These are phyloP conservation scores for honey bee (Apis mellifera) DNA, from an alignment of 1,140 invertebrate genomes.

Conservation along the genomic window DNA sequence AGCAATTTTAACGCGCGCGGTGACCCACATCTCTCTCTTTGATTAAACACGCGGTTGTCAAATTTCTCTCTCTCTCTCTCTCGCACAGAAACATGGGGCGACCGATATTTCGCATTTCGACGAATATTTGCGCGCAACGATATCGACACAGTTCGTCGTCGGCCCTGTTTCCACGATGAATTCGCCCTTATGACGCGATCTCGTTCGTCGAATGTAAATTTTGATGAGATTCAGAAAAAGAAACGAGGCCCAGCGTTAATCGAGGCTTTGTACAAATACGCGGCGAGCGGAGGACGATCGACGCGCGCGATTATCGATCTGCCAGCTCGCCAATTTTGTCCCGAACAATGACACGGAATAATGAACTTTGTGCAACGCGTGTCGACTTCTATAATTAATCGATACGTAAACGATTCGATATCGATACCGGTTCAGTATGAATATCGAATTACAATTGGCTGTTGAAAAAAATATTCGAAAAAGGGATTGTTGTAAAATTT, in stretches of 20 bases:
- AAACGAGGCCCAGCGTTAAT: not conserved
- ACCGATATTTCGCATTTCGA: constrained; percentile 5
- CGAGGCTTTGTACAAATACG: constrained; percentile 14
- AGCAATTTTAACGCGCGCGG: constrained; percentile 6
- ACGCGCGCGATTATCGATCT: constrained; percentile 17
- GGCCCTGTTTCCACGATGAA: not conserved
- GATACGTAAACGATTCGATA: too few relatives aligned
- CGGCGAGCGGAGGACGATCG: too few relatives aligned
- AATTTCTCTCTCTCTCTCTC: constrained; percentile 25
- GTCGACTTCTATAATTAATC: not conserved
- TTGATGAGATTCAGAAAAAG: constrained; percentile 15
- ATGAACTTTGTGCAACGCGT: not conserved
- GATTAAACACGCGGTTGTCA: constrained; percentile 37
- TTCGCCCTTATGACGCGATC: not conserved
- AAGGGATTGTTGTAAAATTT: too few relatives aligned
- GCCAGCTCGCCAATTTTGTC: constrained; percentile 7
- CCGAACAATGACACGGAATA: constrained; percentile 24
- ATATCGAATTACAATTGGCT: too few relatives aligned
- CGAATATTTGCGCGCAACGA: constrained; percentile 24
- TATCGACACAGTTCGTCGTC: too few relatives aligned
- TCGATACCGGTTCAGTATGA: too few relatives aligned
- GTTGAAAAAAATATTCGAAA: too few relatives aligned
- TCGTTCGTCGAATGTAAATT: constrained; percentile 26
- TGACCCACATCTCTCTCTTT: constrained; percentile 31
- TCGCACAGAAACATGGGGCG: constrained; percentile 2